Conservation (phyloP, 2,888 invertebrate species). For the Mimumesa dahlbomi region DNA sequence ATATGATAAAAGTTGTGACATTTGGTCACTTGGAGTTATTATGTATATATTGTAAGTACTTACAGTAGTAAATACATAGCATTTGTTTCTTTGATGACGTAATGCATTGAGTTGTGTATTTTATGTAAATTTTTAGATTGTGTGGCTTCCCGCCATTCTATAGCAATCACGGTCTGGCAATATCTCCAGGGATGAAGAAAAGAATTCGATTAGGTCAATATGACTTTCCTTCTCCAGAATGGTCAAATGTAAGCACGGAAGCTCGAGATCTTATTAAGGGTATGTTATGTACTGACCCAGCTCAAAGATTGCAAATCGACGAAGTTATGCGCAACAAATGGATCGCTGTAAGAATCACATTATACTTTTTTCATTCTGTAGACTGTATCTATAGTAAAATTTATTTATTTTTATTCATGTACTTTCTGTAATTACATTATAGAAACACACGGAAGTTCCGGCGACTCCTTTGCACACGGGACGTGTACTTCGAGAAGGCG, state of each 20-base stretch:
- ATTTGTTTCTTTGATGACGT: neutral
- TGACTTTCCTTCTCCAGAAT: slow-evolving; percentile 97
- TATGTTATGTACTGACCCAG: slow-evolving; percentile 97
- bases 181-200: slow-evolving; percentile 99
- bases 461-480: slow-evolving; percentile 97
- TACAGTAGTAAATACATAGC: slow-evolving; percentile 20
- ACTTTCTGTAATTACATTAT: too few species aligned
- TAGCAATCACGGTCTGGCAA: slow-evolving; percentile 97
- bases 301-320: slow-evolving; percentile 92
- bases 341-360: slow-evolving; percentile 86
- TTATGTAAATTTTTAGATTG: slow-evolving; percentile 81
- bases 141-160: slow-evolving; percentile 99
- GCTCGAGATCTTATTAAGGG: slow-evolving; percentile 97
- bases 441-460: slow-evolving; percentile 92
- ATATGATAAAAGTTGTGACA: slow-evolving; percentile 99
- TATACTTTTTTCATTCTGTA: slow-evolving; percentile 2
- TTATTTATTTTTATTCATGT: too few species aligned
- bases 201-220: slow-evolving; percentile 97
- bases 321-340: slow-evolving; percentile 94
- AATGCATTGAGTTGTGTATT: too few species aligned
- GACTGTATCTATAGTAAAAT: neutral
- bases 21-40: slow-evolving; percentile 99
- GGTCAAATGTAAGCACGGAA: slow-evolving; percentile 95
- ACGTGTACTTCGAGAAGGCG: slow-evolving; percentile 93
- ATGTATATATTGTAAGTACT: slow-evolving; percentile 99